Base-by-base conservation (phyloP, 1,140 invertebrate genomes). In the Trachymyrmex cornetzi region DNA sequence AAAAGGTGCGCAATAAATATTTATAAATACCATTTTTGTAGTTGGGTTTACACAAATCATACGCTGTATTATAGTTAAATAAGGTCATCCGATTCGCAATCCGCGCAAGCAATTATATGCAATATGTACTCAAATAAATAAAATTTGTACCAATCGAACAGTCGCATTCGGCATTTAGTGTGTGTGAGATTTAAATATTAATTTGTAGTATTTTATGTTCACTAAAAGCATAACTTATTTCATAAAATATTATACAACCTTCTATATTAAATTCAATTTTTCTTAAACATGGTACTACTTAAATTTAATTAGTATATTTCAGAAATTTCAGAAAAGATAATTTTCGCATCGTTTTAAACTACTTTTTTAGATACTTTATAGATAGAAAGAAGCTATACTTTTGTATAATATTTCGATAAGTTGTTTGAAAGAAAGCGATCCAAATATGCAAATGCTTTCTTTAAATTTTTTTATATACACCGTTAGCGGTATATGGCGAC, bases 401-500 rank as follows among this genome's bases (percentile, higher is more conserved):
- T 48, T 27, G 5, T 27, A n/a, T 3, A 19, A 24, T 2, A 38
- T 5, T 27, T 79, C 27, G 22, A 79, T 50, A 53, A 67, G 19
- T 80, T 57, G 11, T 27, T 38, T 12, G n/a, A 7, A 55, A 34
- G 14, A 7, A 11, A 50, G 12, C 16, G 12, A 24, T 24, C 6
- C 5, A 22, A 77, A 55, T 4, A 75, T 85, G 80, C 50, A 72
- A 24, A 24, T 66, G 12, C 19, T 85, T 19, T 61, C 72, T 44
- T 7, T 85, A n/a, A 87, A 77, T 66, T 75, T 87, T 85, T 59
- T n/a, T n/a, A 48, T 85, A 2, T 85, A 57, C 0, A 67, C 77
- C 12, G 34, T 87, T 6, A 24, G n/a, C 16, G 86, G 86, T 30
- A 9, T 87, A 50, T 87, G 86, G 86, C 67, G 64, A 22, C 80